Conservation (phyloP, 2,797 vertebrate species). For the Anisognathus igniventris region DNA sequence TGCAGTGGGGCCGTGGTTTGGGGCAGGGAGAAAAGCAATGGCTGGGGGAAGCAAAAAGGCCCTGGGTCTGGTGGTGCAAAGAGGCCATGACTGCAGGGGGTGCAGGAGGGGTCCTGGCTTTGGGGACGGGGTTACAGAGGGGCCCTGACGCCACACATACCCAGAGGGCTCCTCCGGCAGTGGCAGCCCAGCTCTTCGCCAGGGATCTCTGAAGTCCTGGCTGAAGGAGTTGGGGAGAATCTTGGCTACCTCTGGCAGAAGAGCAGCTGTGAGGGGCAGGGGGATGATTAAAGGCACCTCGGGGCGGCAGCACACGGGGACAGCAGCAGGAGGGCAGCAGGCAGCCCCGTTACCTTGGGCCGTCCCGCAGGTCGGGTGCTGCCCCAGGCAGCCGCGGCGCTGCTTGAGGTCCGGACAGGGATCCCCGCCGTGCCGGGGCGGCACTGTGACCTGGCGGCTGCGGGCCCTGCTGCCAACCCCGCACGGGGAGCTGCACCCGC, state of each 20-base stretch:
- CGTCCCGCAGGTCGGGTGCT: constrained; percentile 71
- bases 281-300: rapidly evolving
- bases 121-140: neutral
- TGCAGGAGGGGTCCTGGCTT: neutral
- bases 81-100: rapidly evolving
- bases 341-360: constrained; percentile 74
- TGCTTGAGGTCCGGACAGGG: constrained; percentile 87
- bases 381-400: constrained; percentile 84
- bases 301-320: neutral
- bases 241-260: constrained; percentile 82
- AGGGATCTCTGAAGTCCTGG: constrained; percentile 83
- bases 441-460: constrained; percentile 80
- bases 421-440: constrained; percentile 81
- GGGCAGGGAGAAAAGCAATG: too few species aligned
- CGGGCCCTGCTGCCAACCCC: constrained; percentile 82
- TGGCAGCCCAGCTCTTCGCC: constrained; percentile 77
- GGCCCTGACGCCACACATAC: constrained; percentile 45
- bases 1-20: neutral
- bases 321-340: rapidly evolving
- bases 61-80: neutral
- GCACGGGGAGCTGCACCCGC: constrained; percentile 81
- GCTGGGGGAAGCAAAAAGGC: neutral
- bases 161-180: constrained; percentile 77
- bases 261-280: neutral
- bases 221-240: constrained; percentile 83